Conservation (phyloP, 53 echinoderm and acorn worm genomes). For the Pentamera pediparva region DNA sequence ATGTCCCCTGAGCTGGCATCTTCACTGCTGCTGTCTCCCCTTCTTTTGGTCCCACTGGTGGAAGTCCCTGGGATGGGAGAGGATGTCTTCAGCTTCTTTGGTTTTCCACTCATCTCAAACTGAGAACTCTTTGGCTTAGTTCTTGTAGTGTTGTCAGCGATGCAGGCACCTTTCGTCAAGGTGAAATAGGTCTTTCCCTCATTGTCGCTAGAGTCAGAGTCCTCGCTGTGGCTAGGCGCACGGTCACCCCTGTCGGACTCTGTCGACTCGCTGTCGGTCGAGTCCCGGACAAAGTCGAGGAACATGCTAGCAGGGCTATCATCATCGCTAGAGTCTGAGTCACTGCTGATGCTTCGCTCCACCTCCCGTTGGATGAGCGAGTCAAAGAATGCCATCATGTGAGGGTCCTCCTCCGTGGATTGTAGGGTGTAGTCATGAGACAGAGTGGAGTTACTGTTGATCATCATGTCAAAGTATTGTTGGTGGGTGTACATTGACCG, state of each 20-base stretch:
- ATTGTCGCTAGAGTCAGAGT: constrained; percentile 24
- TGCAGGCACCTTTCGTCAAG: neutral
- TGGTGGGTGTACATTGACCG: constrained; percentile 84
- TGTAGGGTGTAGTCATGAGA: constrained; percentile 89
- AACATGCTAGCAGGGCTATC: constrained; percentile 76
- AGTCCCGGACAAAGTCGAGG: constrained; percentile 65
- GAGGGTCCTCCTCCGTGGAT: constrained; percentile 90
- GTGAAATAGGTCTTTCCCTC: constrained; percentile 12
- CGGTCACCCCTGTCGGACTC: neutral
- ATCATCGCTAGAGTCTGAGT: constrained; percentile 72
- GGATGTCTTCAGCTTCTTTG: neutral
- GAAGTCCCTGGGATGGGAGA: neutral
- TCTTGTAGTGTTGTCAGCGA: neutral
- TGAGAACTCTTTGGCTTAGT: neutral
- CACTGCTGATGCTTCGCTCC: constrained; percentile 83
- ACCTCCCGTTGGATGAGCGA: constrained; percentile 92
- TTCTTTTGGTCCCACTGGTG: neutral
- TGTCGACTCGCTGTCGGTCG: constrained; percentile 35
- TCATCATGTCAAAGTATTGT: constrained; percentile 91
- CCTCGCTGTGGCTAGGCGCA: neutral
- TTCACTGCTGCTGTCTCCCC: constrained; percentile 21
- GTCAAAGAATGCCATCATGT: constrained; percentile 98
- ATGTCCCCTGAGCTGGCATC: constrained; percentile 48
- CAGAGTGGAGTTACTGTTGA: constrained; percentile 80
- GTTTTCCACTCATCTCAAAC: neutral